Percentiles rank a stretch among this genome's conserved stretches.
These are phyloP conservation scores for Rafetus swinhoei DNA, from an alignment of 2,113 vertebrate species.

Conservation along the genomic window DNA sequence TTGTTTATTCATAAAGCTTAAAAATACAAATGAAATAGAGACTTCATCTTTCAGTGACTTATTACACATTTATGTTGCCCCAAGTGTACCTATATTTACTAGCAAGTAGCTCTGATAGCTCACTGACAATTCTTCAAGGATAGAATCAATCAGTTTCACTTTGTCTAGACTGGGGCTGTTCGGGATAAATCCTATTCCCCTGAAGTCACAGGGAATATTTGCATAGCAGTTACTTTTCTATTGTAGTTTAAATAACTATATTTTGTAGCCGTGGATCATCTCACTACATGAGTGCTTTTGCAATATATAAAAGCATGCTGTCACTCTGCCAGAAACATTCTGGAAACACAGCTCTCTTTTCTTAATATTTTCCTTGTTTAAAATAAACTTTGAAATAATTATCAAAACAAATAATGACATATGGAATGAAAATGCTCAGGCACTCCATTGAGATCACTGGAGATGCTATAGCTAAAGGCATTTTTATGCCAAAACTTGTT, in stretches of 20 bases:
- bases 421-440: constrained; percentile 10
- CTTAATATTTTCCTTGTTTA: background rate
- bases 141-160: constrained; percentile 2
- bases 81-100: background rate
- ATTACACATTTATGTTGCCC: constrained; percentile 41
- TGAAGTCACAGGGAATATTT: background rate
- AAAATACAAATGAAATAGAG: constrained; percentile 42
- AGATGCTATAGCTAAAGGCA: constrained; percentile 49
- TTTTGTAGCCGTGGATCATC: constrained; percentile 4
- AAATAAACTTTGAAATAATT: constrained; percentile 14
- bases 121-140: constrained; percentile 45
- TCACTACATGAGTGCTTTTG: background rate
- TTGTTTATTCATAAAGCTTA: constrained; percentile 49
- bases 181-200: constrained; percentile 23
- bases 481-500: background rate
- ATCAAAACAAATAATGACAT: constrained; percentile 26
- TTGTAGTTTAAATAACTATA: background rate
- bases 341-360: background rate
- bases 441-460: background rate
- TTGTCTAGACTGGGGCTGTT: constrained; percentile 14
- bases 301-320: background rate
- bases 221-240: constrained; percentile 22
- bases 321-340: constrained; percentile 8
- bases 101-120: constrained; percentile 8
- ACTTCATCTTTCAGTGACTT: constrained; percentile 42